phyloP scores from a whole-genome alignment of 2,113 vertebrate species.

The Anser cygnoides region DNA sequence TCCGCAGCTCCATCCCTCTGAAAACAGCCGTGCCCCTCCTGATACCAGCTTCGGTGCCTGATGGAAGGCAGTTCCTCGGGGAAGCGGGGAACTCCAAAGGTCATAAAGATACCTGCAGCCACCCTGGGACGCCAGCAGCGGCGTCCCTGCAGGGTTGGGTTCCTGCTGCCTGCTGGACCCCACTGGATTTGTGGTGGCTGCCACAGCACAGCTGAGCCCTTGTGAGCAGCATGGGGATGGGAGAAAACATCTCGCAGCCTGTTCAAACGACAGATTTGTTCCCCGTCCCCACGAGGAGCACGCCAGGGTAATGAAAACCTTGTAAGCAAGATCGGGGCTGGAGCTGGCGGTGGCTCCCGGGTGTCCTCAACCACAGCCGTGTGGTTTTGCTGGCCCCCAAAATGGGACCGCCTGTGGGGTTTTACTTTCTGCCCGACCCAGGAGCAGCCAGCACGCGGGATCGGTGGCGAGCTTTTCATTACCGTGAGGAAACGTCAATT shows the following conservation, averaged over 20 bases:
- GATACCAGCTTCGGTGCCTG: neutral
- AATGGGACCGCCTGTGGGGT: neutral
- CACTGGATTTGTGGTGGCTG: rapidly evolving
- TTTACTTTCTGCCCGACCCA: neutral
- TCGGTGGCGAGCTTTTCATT: neutral
- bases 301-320: rapidly evolving
- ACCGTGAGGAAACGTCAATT: neutral
- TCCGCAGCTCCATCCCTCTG: neutral
- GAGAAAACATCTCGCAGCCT: neutral
- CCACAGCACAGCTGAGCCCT: neutral
- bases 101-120: neutral
- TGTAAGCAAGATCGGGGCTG: neutral
- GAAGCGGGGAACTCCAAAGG: neutral
- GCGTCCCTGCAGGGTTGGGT: neutral
- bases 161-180: neutral
- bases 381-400: neutral
- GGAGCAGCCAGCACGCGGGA: neutral
- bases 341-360: neutral
- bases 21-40: neutral
- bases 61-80: neutral
- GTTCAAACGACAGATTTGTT: neutral
- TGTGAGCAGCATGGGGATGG: rapidly evolving
- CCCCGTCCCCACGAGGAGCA: neutral
- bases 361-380: rapidly evolving
- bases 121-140: neutral